A percentile compares a stretch with the other conserved stretches of the same genome.
phyloP scores from a whole-genome alignment of 2,888 invertebrate species.

The Dryadula phaetusa region DNA sequence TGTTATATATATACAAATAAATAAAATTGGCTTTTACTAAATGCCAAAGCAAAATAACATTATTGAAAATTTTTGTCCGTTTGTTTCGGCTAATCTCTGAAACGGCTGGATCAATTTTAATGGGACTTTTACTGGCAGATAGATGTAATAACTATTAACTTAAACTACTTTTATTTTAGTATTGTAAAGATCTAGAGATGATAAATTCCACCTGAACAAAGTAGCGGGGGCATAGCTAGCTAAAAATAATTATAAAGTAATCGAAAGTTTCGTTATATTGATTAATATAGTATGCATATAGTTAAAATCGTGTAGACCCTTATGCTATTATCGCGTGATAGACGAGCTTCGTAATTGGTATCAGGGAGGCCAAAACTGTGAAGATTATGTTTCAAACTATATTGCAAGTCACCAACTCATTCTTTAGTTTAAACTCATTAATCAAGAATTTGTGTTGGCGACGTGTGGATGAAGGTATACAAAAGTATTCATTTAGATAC shows the following conservation, averaged over 20 bases:
- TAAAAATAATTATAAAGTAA: neutral
- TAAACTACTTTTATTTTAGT: no score
- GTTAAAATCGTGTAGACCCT: neutral
- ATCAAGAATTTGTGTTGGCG: neutral
- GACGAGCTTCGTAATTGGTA: constrained; percentile 25
- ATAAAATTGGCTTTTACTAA: no score
- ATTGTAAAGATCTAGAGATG: no score
- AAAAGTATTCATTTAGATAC: neutral
- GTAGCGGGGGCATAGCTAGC: no score
- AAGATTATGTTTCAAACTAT: constrained; percentile 27
- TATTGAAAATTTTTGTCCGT: no score
- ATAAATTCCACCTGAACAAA: no score
- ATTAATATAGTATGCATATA: neutral
- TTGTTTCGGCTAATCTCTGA: no score
- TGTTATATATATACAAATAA: no score
- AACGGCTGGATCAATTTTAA: no score
- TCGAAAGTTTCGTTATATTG: neutral
- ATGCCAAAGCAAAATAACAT: no score
- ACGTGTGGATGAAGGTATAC: neutral
- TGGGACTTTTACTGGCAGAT: no score
- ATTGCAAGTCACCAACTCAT: constrained; percentile 7
- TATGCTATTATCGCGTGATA: constrained; percentile 12
- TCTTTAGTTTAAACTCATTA: neutral
- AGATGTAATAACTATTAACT: no score
- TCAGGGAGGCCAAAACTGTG: neutral